These are phyloP conservation scores for Anguilla japonica DNA, from an alignment of 2,113 vertebrate genomes.

Conservation along the genomic window DNA sequence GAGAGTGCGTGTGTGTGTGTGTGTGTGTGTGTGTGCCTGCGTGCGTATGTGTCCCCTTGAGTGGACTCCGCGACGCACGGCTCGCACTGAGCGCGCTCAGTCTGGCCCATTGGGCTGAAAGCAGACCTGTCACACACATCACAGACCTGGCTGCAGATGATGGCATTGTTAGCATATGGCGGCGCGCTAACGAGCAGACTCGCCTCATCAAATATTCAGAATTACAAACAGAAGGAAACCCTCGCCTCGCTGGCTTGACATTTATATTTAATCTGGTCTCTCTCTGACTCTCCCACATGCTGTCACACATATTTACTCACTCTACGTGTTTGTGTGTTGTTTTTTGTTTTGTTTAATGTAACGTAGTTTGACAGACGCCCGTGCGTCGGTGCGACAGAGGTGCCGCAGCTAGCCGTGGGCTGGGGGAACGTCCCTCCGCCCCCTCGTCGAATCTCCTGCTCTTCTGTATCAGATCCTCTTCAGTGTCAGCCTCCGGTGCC, in stretches of 20 bases:
- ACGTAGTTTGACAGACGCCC: background rate
- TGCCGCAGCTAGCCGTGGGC: background rate
- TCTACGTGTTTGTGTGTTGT: background rate
- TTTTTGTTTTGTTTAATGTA: background rate
- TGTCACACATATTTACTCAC: background rate
- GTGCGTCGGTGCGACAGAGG: background rate
- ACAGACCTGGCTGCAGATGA: constrained; percentile 41
- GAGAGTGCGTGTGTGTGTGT: too few relatives aligned
- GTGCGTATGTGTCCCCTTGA: background rate
- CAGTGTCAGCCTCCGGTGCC: background rate
- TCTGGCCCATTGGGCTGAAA: background rate
- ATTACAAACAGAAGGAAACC: constrained; percentile 66
- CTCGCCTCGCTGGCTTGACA: constrained; percentile 52
- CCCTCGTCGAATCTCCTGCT: background rate
- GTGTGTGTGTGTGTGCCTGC: too few relatives aligned
- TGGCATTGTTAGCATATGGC: constrained; percentile 63
- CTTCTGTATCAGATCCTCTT: constrained; percentile 7
- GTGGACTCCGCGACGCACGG: background rate
- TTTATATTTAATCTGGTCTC: constrained; percentile 58
- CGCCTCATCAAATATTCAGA: constrained; percentile 67
- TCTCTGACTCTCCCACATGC: constrained; percentile 14
- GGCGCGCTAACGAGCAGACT: constrained; percentile 59
- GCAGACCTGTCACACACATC: constrained; percentile 29
- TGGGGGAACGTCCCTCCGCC: background rate
- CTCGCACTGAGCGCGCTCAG: background rate